A percentile compares a stretch with the other conserved stretches of the same genome.
Evolutionary conservation across 2,113 vertebrate genomes (phyloP).

Genomic region (Callithrix jacchus): DNA sequence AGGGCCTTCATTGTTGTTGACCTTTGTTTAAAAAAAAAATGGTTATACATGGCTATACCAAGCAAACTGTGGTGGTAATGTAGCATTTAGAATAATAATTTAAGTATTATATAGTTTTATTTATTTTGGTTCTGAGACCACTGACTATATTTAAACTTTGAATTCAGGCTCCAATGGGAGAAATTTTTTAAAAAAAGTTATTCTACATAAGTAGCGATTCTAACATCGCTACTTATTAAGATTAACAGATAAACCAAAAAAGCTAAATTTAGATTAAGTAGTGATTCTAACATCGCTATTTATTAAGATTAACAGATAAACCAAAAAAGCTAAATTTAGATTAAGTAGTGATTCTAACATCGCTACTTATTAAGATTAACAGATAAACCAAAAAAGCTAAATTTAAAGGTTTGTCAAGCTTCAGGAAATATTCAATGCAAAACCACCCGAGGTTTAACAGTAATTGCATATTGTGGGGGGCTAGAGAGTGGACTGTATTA

Average conservation of each 20-base stretch:
- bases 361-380: not conserved
- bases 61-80: not conserved
- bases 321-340: conserved; percentile 7
- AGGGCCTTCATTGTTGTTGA: conserved; percentile 90
- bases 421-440: conserved; percentile 6
- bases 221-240: conserved; percentile 46
- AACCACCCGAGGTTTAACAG: not conserved
- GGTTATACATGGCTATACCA: not conserved
- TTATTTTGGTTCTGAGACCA: conserved; percentile 32
- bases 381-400: conserved; percentile 14
- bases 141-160: conserved; percentile 38
- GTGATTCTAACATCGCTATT: too few relatives aligned
- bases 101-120: not conserved
- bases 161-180: not conserved
- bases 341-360: not conserved
- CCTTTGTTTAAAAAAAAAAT: conserved; percentile 82
- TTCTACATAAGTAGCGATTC: conserved; percentile 2
- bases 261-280: too few relatives aligned
- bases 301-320: conserved; percentile 20
- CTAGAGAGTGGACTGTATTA: not conserved
- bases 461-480: not conserved
- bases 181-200: not conserved
- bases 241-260: conserved; percentile 24
- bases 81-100: not conserved
- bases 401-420: conserved; percentile 30